phyloP scores from a whole-genome alignment of 2,113 vertebrate genomes.

The Gobius niger region DNA sequence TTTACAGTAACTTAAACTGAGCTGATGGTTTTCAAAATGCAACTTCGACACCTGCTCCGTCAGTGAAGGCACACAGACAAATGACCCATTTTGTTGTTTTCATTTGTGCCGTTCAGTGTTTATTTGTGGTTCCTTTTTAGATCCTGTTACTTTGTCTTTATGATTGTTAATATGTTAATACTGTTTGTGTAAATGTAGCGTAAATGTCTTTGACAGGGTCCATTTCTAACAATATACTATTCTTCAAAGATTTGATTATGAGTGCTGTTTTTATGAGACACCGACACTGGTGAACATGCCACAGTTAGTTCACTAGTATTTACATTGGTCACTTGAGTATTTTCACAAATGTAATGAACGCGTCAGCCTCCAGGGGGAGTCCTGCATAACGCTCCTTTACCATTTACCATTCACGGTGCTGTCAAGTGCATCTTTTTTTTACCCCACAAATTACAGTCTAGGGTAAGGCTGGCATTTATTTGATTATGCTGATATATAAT shows the following conservation, averaged over 20 bases:
- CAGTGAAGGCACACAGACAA: neutral
- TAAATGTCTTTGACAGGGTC: slow-evolving; percentile 10
- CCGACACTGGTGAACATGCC: neutral
- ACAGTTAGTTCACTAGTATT: neutral
- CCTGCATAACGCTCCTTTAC: neutral
- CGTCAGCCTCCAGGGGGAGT: neutral
- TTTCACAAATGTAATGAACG: neutral
- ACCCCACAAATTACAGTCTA: neutral
- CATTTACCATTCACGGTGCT: neutral
- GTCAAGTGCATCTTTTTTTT: neutral
- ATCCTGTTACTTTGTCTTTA: slow-evolving; percentile 3
- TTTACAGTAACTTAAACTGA: too few relatives aligned
- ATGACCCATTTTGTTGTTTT: neutral
- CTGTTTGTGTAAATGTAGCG: neutral
- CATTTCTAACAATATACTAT: neutral
- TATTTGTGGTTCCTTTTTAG: slow-evolving; percentile 5
- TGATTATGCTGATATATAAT: neutral
- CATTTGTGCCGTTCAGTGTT: neutral
- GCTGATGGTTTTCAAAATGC: neutral
- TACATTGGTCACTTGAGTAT: neutral
- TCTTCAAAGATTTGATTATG: neutral
- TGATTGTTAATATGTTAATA: slow-evolving; percentile 7
- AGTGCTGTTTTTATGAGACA: neutral
- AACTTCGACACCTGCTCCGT: neutral
- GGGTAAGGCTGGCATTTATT: neutral